Conservation (phyloP, 2,113 vertebrate species). For the Sinocyclocheilus rhinocerous region DNA sequence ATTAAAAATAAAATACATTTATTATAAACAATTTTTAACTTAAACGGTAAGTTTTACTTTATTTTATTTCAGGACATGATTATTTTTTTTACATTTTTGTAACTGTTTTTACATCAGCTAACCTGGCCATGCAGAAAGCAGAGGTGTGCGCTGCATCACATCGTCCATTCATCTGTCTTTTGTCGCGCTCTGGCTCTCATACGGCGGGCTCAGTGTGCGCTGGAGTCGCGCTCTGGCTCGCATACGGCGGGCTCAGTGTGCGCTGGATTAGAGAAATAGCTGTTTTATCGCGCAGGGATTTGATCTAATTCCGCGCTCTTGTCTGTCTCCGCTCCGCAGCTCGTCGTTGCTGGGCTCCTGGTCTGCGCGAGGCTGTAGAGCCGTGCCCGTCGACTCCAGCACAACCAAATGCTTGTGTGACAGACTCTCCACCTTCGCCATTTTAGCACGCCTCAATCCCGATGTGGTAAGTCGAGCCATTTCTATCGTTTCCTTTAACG, state of each 20-base stretch:
- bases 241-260: constrained; percentile 56
- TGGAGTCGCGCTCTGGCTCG: constrained; percentile 62
- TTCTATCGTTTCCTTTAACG: constrained; percentile 54
- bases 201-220: constrained; percentile 59
- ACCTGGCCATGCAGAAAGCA: constrained; percentile 65
- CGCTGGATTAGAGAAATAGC: constrained; percentile 61
- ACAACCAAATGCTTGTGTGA: constrained; percentile 97
- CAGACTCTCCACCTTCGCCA: constrained; percentile 97
- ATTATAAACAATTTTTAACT: too few species aligned
- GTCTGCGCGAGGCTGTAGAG: constrained; percentile 93
- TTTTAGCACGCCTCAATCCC: constrained; percentile 94
- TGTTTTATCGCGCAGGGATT: constrained; percentile 62
- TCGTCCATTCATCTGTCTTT: constrained; percentile 60
- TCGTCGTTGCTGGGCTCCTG: constrained; percentile 92
- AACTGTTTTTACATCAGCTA: constrained; percentile 46
- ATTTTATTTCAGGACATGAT: neutral
- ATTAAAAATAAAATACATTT: neutral
- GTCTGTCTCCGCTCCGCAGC: constrained; percentile 66
- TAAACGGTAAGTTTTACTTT: too few species aligned
- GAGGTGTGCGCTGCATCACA: constrained; percentile 66
- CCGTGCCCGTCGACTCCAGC: constrained; percentile 91
- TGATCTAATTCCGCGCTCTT: constrained; percentile 42
- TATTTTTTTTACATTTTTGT: constrained; percentile 3
- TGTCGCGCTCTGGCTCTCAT: constrained; percentile 56
- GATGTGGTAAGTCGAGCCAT: constrained; percentile 89